A percentile compares a stretch with the other conserved stretches of the same genome.
Evolutionary conservation across 2,888 invertebrate species (phyloP).

Genomic region (Acronicta leporina): DNA sequence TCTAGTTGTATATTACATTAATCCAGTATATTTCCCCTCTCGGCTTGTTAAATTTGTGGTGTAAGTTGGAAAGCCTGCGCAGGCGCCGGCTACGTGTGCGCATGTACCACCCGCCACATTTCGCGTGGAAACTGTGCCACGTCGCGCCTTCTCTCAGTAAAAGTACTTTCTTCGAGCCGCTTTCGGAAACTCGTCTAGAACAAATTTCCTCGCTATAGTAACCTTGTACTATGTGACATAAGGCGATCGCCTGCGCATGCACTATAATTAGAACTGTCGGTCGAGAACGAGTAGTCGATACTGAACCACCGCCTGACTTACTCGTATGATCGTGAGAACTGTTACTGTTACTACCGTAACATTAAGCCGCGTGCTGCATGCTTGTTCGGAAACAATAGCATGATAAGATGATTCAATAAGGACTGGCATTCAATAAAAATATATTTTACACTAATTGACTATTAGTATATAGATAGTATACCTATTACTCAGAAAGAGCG

Average conservation of each 20-base stretch:
- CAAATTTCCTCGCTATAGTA: slow-evolving; percentile 82
- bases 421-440: slow-evolving; percentile 30
- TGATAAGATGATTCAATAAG: slow-evolving; percentile 42
- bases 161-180: slow-evolving; percentile 88
- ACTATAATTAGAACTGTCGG: slow-evolving; percentile 79
- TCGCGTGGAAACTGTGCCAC: slow-evolving; percentile 87
- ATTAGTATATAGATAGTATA: neutral
- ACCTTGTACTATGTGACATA: slow-evolving; percentile 85
- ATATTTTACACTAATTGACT: slow-evolving; percentile 8
- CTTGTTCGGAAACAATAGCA: slow-evolving; percentile 40
- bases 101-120: slow-evolving; percentile 55
- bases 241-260: slow-evolving; percentile 71
- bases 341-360: slow-evolving; percentile 52
- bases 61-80: slow-evolving; percentile 76
- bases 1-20: slow-evolving; percentile 61
- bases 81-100: slow-evolving; percentile 57
- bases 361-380: slow-evolving; percentile 23
- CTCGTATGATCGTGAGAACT: slow-evolving; percentile 63
- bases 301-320: slow-evolving; percentile 56
- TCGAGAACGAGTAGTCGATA: slow-evolving; percentile 74
- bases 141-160: slow-evolving; percentile 83
- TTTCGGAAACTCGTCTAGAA: slow-evolving; percentile 86
- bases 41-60: slow-evolving; percentile 71
- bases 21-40: slow-evolving; percentile 69
- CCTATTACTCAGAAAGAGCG: slow-evolving; percentile 12